Conservation (phyloP, 2,113 vertebrate genomes). For the Tor tambroides region DNA sequence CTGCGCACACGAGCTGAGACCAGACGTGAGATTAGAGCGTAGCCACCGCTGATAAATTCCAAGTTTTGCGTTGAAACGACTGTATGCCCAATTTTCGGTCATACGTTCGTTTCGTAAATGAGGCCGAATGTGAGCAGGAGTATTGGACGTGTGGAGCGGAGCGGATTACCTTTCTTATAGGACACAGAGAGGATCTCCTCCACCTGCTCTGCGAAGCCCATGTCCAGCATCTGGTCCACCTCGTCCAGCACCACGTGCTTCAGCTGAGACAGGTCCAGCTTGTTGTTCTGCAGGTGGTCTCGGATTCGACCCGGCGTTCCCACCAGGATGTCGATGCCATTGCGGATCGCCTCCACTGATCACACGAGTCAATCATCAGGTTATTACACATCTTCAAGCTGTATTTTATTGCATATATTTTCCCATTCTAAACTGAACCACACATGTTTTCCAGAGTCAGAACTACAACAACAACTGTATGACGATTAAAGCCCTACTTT, state of each 20-base stretch:
- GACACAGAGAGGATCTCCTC: conserved; percentile 91
- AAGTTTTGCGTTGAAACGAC: no score
- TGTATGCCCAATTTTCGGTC: no score
- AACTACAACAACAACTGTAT: not conserved
- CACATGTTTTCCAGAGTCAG: no score
- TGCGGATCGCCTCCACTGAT: conserved; percentile 86
- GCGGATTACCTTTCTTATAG: conserved; percentile 90
- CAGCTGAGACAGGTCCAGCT: conserved; percentile 84
- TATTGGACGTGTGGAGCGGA: no score
- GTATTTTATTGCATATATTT: no score
- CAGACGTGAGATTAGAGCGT: no score
- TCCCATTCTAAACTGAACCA: not conserved
- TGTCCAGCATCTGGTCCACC: conserved; percentile 99
- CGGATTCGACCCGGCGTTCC: conserved; percentile 95
- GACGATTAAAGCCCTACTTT: conserved; percentile 76
- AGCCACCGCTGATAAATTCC: no score
- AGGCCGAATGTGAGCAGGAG: no score
- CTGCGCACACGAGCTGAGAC: no score
- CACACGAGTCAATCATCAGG: accelerated
- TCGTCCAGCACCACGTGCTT: conserved; percentile 95
- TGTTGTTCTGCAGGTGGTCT: conserved; percentile 90
- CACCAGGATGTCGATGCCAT: conserved; percentile 91
- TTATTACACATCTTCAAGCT: not conserved
- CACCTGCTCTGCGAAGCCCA: conserved; percentile 99
- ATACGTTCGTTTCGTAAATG: no score